phyloP scores from a whole-genome alignment of 2,888 invertebrate species.

The Leuctra nigra region DNA sequence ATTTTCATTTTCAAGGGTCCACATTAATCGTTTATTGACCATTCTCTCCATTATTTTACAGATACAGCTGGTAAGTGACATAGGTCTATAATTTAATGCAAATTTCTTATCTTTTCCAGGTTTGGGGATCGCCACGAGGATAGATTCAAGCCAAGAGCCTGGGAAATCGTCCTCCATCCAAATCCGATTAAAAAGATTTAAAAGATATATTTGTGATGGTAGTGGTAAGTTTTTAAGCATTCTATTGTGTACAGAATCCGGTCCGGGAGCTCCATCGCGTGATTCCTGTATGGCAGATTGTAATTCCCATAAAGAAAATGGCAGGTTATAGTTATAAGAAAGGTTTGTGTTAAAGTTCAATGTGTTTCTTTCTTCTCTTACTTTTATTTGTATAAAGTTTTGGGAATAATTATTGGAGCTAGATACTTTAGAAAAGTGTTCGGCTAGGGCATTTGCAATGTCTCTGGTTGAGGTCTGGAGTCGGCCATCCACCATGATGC shows the following conservation, averaged over 20 bases:
- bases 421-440: constrained; percentile 10
- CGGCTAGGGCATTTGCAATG: not conserved
- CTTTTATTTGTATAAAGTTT: not conserved
- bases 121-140: too few relatives aligned
- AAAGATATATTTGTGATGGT: not conserved
- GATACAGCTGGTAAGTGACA: too few relatives aligned
- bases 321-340: not conserved
- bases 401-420: constrained; percentile 1
- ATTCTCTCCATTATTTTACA: too few relatives aligned
- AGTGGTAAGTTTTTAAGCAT: constrained; percentile 3
- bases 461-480: not conserved
- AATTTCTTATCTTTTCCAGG: too few relatives aligned
- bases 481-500: not conserved
- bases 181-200: constrained; percentile 4
- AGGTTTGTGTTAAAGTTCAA: not conserved
- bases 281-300: not conserved
- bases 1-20: too few relatives aligned
- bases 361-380: not conserved
- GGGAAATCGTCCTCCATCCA: constrained; percentile 12
- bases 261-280: constrained; percentile 2
- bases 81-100: too few relatives aligned
- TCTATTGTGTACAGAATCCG: constrained; percentile 3
- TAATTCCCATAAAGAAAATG: not conserved
- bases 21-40: too few relatives aligned
- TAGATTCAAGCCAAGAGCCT: too few relatives aligned